A percentile compares a stretch with the other conserved stretches of the same genome.
phyloP scores from a whole-genome alignment of 2,888 invertebrate genomes.

The Brachyopa scutellaris region DNA sequence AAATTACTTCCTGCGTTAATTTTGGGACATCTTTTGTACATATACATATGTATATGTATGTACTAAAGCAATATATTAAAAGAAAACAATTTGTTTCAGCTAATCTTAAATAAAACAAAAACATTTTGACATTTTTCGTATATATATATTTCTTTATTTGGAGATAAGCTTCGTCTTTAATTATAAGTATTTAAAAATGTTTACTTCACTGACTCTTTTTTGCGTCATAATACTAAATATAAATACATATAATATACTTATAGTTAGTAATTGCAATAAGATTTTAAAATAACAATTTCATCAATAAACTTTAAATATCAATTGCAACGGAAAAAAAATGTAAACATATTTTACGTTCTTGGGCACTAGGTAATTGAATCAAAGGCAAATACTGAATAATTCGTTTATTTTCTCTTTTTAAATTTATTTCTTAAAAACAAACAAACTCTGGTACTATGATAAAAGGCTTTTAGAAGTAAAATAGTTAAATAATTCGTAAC shows the following conservation, averaged over 20 bases:
- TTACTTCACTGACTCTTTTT: slow-evolving; percentile 39
- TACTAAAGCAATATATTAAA: no score
- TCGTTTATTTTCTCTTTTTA: slow-evolving; percentile 21
- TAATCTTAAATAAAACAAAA: slow-evolving; percentile 3
- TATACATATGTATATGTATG: no score
- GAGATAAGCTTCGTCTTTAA: slow-evolving; percentile 65
- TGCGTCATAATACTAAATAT: slow-evolving; percentile 64
- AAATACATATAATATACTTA: slow-evolving; percentile 64
- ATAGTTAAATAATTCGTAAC: slow-evolving; percentile 36
- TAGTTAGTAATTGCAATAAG: slow-evolving; percentile 66
- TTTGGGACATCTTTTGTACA: no score
- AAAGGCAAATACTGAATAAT: slow-evolving; percentile 67
- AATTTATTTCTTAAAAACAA: slow-evolving; percentile 61
- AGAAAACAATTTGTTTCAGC: no score
- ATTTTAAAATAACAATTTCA: slow-evolving; percentile 64
- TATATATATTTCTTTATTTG: slow-evolving; percentile 67
- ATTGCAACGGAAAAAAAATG: slow-evolving; percentile 62
- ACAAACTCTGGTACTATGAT: slow-evolving; percentile 61
- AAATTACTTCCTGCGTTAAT: no score
- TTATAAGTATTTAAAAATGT: slow-evolving; percentile 61
- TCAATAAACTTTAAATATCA: slow-evolving; percentile 66
- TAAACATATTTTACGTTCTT: slow-evolving; percentile 60
- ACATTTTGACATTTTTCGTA: slow-evolving; percentile 34
- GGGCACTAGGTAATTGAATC: slow-evolving; percentile 71
- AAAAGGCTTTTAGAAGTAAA: slow-evolving; percentile 50